Evolutionary conservation across 2,113 vertebrate species (phyloP).

Genomic region (Furnarius figulus): DNA sequence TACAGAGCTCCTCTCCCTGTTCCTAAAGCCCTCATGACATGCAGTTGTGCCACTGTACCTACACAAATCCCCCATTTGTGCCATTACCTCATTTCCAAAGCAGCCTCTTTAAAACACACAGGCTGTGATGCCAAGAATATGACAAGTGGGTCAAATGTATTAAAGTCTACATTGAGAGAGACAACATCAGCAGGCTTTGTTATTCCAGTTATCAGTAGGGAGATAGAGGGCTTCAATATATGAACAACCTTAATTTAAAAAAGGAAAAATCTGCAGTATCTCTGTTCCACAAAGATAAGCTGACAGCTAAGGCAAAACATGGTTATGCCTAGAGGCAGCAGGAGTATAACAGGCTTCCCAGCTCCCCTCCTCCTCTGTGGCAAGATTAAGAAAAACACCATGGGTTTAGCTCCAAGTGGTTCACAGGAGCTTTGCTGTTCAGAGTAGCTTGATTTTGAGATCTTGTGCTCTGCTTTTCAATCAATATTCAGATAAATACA

Average conservation of each 20-base stretch:
- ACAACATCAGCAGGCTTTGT: neutral
- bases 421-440: neutral
- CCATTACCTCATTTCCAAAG: neutral
- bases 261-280: neutral
- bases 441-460: neutral
- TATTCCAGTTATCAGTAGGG: neutral
- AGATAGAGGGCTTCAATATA: neutral
- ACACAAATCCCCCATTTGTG: rapidly evolving
- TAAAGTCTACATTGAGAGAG: neutral
- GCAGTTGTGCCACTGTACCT: neutral
- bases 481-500: slow-evolving; percentile 23
- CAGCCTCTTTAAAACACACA: neutral
- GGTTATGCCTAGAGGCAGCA: neutral
- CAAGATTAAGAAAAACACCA: slow-evolving; percentile 7
- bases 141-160: neutral
- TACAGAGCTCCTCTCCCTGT: neutral
- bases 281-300: slow-evolving; percentile 13
- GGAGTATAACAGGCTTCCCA: neutral
- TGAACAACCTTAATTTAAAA: neutral
- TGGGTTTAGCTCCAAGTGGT: neutral
- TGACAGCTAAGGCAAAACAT: neutral
- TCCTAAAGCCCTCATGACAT: neutral
- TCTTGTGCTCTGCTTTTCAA: neutral
- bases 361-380: neutral
- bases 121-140: neutral